Evolutionary conservation across 30 jellyfish, hydroid and myxozoan genomes (phyloP).

Genomic region (Pelagia noctiluca): DNA sequence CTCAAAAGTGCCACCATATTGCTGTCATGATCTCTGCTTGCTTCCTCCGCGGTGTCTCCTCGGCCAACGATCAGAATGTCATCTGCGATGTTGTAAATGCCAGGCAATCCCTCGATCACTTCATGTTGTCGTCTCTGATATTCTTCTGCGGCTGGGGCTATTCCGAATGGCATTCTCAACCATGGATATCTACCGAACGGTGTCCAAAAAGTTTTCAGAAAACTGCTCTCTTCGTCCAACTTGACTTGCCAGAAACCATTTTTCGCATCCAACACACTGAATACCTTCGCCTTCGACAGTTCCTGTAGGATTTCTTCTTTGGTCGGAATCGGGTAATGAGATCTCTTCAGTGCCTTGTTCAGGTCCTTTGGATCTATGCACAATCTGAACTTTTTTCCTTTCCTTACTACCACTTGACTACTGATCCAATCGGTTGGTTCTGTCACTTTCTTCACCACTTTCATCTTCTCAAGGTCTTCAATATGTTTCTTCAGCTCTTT

Average conservation of each 20-base stretch:
- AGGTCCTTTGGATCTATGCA: too few relatives aligned
- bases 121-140: constrained; percentile 35
- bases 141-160: constrained; percentile 38
- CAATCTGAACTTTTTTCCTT: too few relatives aligned
- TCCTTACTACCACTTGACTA: too few relatives aligned
- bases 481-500: too few relatives aligned
- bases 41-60: constrained; percentile 39
- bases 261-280: too few relatives aligned
- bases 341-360: too few relatives aligned
- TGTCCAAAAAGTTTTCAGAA: constrained; percentile 35
- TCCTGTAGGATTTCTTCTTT: too few relatives aligned
- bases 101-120: constrained; percentile 8
- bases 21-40: constrained; percentile 25
- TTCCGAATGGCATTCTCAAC: constrained; percentile 49
- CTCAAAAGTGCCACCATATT: constrained; percentile 19
- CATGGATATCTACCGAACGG: constrained; percentile 36
- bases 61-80: constrained; percentile 38
- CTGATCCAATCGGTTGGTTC: too few relatives aligned
- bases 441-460: too few relatives aligned
- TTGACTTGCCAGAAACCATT: constrained; percentile 28
- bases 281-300: too few relatives aligned
- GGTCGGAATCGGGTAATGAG: too few relatives aligned
- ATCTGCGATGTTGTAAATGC: constrained; percentile 24
- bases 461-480: too few relatives aligned
- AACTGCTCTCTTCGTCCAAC: constrained; percentile 15